A percentile compares a stretch with the other conserved stretches of the same genome.
Evolutionary conservation across 2,888 invertebrate species (phyloP).

Genomic region (Chaetogeoica ovagalla): DNA sequence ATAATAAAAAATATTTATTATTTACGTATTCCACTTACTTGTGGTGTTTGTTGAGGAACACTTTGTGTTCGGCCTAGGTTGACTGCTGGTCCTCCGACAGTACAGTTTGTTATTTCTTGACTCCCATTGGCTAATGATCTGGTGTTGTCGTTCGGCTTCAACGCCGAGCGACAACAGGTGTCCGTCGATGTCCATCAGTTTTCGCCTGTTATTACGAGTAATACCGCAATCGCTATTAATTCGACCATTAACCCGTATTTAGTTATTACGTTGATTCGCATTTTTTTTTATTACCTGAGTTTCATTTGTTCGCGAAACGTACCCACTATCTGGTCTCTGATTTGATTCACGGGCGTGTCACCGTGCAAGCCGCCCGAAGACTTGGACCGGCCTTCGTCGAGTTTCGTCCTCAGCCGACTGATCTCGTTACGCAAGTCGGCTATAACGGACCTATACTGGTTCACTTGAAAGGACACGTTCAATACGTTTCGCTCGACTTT

Average conservation of each 20-base stretch:
- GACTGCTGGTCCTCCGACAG: conserved; percentile 62
- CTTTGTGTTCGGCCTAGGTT: conserved; percentile 54
- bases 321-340: conserved; percentile 83
- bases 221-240: background rate
- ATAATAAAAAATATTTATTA: background rate
- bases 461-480: conserved; percentile 76
- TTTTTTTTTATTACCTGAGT: conserved; percentile 63
- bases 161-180: conserved; percentile 82
- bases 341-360: conserved; percentile 57
- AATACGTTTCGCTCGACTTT: conserved; percentile 70
- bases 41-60: conserved; percentile 22
- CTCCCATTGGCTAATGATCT: conserved; percentile 88
- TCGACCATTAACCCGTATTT: background rate
- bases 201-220: conserved; percentile 65
- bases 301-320: conserved; percentile 94
- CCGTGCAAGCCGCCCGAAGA: conserved; percentile 22
- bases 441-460: conserved; percentile 81
- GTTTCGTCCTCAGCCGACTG: conserved; percentile 66
- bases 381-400: conserved; percentile 30
- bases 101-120: conserved; percentile 77
- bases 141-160: conserved; percentile 85
- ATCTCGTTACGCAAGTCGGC: conserved; percentile 84
- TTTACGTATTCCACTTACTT: background rate
- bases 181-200: conserved; percentile 88
- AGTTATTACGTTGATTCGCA: background rate